Percentiles rank a stretch among this genome's conserved stretches.
phyloP scores from a whole-genome alignment of 2,113 vertebrate species.

The Vulpes vulpes region DNA sequence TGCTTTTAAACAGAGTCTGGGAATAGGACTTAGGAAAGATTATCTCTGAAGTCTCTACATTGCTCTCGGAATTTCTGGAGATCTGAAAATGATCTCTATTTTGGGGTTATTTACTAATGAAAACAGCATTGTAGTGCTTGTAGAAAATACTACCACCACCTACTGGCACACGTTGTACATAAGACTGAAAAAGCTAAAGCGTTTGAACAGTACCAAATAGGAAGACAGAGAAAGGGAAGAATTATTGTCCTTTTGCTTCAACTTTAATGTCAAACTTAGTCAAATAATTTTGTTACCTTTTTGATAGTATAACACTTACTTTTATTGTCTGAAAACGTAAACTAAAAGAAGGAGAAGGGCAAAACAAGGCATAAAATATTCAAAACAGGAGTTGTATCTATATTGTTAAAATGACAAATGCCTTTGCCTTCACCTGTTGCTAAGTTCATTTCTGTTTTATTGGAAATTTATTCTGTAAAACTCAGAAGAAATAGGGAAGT shows the following conservation, averaged over 20 bases:
- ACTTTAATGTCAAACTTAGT: conserved; percentile 41
- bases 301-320: conserved; percentile 1
- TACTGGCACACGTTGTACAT: conserved; percentile 72
- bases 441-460: background rate
- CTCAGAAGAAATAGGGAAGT: background rate
- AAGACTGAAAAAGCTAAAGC: conserved; percentile 60
- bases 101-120: conserved; percentile 61
- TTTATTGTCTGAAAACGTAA: background rate
- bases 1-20: conserved; percentile 46
- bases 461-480: background rate
- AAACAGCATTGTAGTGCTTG: conserved; percentile 65
- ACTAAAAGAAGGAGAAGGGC: background rate
- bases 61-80: conserved; percentile 20
- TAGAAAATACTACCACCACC: conserved; percentile 81
- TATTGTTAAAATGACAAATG: background rate
- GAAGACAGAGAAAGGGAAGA: background rate
- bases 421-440: conserved; percentile 1
- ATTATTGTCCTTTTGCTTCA: background rate
- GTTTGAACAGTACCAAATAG: conserved; percentile 36
- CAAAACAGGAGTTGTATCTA: background rate
- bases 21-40: conserved; percentile 3
- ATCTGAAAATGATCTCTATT: conserved; percentile 44
- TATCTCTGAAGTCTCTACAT: conserved; percentile 5
- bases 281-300: background rate
- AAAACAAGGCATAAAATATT: background rate